phyloP scores from a whole-genome alignment of 2,888 invertebrate genomes.

The Thymelicus sylvestris region DNA sequence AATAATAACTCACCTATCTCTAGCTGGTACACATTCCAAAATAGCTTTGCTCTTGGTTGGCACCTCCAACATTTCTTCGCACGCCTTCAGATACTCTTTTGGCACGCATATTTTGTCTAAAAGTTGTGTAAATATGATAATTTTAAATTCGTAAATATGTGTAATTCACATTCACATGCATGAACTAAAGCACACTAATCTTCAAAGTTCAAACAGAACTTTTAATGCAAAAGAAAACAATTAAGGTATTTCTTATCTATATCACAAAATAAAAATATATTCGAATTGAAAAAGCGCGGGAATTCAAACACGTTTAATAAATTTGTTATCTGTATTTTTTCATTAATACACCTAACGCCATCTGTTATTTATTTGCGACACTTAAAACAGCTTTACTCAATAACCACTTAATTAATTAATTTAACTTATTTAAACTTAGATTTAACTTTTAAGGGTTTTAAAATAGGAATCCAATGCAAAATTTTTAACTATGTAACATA shows the following conservation, averaged over 20 bases:
- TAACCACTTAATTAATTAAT: background rate
- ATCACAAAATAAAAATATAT: background rate
- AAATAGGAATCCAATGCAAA: conserved; percentile 8
- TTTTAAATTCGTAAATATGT: background rate
- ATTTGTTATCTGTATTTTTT: background rate
- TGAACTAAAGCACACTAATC: no score
- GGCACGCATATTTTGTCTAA: conserved; percentile 92
- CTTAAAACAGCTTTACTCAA: background rate
- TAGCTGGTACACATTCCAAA: conserved; percentile 87
- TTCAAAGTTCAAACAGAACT: no score
- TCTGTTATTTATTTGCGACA: background rate
- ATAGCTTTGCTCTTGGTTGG: conserved; percentile 84
- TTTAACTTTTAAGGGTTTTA: background rate
- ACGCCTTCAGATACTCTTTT: conserved; percentile 85
- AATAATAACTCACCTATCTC: conserved; percentile 85
- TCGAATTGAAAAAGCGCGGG: background rate
- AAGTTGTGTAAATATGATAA: conserved; percentile 35
- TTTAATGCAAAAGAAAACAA: background rate
- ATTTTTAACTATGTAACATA: conserved; percentile 53
- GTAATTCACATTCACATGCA: no score
- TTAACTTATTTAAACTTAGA: background rate
- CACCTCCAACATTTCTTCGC: conserved; percentile 87
- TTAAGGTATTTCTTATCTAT: background rate
- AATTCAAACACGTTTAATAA: background rate
- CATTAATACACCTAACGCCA: background rate